Evolutionary conservation across 2,797 vertebrate species (phyloP).

Genomic region (Remorina albescens): DNA sequence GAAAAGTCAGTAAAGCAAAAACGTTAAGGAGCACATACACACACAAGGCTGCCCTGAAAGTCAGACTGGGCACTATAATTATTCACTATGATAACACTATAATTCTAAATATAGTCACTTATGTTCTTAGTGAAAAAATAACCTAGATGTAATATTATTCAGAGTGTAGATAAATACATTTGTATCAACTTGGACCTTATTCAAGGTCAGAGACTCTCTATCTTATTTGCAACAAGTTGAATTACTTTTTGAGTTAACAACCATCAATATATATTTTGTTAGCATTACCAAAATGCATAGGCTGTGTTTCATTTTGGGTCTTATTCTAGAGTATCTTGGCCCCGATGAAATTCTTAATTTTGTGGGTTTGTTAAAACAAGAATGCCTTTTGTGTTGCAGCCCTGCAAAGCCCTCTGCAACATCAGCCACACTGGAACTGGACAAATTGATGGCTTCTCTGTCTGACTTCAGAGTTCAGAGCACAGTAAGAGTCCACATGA

Average conservation of each 20-base stretch:
- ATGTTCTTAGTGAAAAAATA: no score
- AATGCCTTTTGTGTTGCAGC: conserved; percentile 55
- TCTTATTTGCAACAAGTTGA: neutral
- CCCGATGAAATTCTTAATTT: neutral
- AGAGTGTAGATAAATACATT: no score
- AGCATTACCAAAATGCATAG: no score
- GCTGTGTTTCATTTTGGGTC: neutral
- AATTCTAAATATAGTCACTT: no score
- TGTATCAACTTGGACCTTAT: no score
- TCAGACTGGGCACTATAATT: no score
- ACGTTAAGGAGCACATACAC: no score
- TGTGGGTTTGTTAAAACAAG: conserved; percentile 15
- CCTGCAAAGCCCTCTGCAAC: conserved; percentile 88
- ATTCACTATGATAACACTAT: no score
- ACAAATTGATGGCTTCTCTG: conserved; percentile 94
- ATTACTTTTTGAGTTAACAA: neutral
- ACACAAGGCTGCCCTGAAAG: no score
- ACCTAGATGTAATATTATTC: no score
- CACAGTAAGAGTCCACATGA: conserved; percentile 83
- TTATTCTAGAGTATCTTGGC: neutral
- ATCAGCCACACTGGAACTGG: conserved; percentile 92
- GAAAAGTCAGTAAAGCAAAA: no score
- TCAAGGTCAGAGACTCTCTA: no score
- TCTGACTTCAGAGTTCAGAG: conserved; percentile 95
- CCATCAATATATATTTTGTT: neutral